phyloP scores from a whole-genome alignment of 2,113 vertebrate species.

The Probosciger aterrimus region DNA sequence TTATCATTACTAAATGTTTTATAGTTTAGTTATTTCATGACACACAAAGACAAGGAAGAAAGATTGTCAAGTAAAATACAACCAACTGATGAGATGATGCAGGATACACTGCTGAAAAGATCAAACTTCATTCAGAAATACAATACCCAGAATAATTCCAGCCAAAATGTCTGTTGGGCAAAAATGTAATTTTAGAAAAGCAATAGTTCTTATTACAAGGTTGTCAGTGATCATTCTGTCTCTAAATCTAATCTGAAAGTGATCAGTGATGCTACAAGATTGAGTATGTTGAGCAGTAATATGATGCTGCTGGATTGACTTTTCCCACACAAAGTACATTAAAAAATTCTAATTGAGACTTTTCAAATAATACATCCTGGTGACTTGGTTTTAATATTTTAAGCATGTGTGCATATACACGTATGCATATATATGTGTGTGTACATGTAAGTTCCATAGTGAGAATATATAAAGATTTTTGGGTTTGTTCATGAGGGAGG shows the following conservation, averaged over 20 bases:
- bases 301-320: neutral
- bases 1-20: neutral
- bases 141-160: neutral
- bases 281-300: neutral
- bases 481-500: neutral
- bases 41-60: neutral
- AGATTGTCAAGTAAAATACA: neutral
- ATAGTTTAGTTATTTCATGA: neutral
- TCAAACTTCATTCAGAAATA: neutral
- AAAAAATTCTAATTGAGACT: neutral
- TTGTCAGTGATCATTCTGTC: neutral
- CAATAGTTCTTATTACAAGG: neutral
- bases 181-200: constrained; percentile 6
- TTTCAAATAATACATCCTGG: neutral
- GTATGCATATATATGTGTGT: neutral
- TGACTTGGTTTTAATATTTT: neutral
- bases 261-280: neutral
- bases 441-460: neutral
- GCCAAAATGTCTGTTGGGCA: neutral
- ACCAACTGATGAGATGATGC: neutral
- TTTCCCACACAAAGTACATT: neutral
- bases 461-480: neutral
- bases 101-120: neutral
- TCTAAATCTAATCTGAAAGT: constrained; percentile 31
- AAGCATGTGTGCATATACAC: neutral